Evolutionary conservation across 2,797 vertebrate species (phyloP).

Genomic region (Acanthurus lineatus): DNA sequence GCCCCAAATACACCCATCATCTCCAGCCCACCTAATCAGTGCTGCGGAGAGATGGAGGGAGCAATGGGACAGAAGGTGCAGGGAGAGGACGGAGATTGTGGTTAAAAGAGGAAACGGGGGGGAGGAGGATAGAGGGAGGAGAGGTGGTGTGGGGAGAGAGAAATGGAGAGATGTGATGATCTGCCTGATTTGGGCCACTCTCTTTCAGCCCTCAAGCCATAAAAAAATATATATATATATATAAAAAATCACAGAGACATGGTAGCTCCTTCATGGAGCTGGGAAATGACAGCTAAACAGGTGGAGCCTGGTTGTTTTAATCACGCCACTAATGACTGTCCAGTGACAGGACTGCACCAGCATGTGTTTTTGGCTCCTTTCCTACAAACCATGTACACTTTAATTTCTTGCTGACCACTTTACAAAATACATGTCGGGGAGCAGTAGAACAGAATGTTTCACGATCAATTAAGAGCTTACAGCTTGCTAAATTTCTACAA

Average conservation of each 20-base stretch:
- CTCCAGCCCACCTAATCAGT: constrained; percentile 63
- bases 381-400: neutral
- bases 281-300: constrained; percentile 20
- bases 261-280: constrained; percentile 24
- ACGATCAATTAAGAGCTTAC: no score
- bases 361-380: neutral
- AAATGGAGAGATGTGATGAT: constrained; percentile 48
- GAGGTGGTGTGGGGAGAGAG: constrained; percentile 12
- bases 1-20: constrained; percentile 71
- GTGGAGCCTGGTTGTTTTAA: no score
- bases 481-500: no score
- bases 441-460: neutral
- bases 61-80: constrained; percentile 38
- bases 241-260: no score
- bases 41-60: constrained; percentile 43
- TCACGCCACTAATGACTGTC: neutral
- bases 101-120: constrained; percentile 58
- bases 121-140: constrained; percentile 17
- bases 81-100: constrained; percentile 48
- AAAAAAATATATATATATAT: constrained; percentile 1
- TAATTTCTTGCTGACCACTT: neutral
- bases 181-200: constrained; percentile 50
- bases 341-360: neutral
- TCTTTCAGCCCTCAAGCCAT: constrained; percentile 31
- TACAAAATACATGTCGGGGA: neutral